A percentile compares a stretch with the other conserved stretches of the same genome.
Evolutionary conservation across 2,888 invertebrate genomes (phyloP).

Genomic region (Melieria omissa): DNA sequence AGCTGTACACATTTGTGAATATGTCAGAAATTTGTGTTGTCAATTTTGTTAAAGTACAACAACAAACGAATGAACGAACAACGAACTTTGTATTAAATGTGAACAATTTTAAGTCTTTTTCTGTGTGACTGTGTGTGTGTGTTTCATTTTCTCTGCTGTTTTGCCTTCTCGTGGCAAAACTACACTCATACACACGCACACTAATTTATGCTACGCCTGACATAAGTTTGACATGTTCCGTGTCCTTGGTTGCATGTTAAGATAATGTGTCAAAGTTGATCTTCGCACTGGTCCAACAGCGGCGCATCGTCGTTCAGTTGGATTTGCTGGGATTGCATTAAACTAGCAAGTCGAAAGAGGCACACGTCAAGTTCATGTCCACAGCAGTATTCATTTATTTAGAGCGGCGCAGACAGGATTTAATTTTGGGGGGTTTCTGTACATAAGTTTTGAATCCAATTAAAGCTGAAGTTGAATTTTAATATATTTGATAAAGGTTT

Average conservation of each 20-base stretch:
- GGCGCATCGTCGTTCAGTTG: too few relatives aligned
- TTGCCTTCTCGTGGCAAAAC: too few relatives aligned
- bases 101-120: neutral
- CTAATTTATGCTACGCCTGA: slow-evolving; percentile 58
- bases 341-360: too few relatives aligned
- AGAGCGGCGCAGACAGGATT: too few relatives aligned
- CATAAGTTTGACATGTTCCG: slow-evolving; percentile 56
- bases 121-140: neutral
- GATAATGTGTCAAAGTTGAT: slow-evolving; percentile 54
- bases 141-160: too few relatives aligned
- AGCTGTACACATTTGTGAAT: slow-evolving; percentile 10
- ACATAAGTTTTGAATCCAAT: too few relatives aligned
- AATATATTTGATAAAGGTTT: too few relatives aligned
- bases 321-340: too few relatives aligned
- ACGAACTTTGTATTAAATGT: neutral
- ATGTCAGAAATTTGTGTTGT: slow-evolving; percentile 32
- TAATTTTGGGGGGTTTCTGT: too few relatives aligned
- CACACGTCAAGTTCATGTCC: too few relatives aligned
- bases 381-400: too few relatives aligned
- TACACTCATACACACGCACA: neutral
- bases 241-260: slow-evolving; percentile 40
- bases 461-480: too few relatives aligned
- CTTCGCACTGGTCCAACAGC: slow-evolving; percentile 12
- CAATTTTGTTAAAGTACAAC: slow-evolving; percentile 11
- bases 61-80: neutral